A percentile compares a stretch with the other conserved stretches of the same genome.
Evolutionary conservation across 2,888 invertebrate species (phyloP).

Genomic region (Anticlea derivata): DNA sequence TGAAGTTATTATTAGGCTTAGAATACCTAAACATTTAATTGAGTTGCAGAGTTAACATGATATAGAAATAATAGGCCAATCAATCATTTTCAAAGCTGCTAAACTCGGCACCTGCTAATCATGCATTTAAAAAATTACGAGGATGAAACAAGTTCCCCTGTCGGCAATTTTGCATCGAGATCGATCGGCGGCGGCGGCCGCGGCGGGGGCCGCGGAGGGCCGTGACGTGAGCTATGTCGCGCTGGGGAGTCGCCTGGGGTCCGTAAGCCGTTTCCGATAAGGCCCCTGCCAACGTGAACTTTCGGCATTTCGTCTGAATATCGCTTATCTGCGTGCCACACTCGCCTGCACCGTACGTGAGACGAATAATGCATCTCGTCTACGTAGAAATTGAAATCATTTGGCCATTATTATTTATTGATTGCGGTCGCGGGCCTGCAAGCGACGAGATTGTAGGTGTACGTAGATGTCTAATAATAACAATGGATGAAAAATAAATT

Average conservation of each 20-base stretch:
- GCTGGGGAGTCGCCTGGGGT: constrained; percentile 81
- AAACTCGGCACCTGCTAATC: constrained; percentile 40
- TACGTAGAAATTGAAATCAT: constrained; percentile 74
- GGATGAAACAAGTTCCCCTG: constrained; percentile 69
- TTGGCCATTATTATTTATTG: constrained; percentile 66
- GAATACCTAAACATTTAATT: neutral
- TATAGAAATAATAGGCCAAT: constrained; percentile 18
- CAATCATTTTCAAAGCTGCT: constrained; percentile 35
- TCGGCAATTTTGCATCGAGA: constrained; percentile 78
- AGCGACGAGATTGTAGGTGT: neutral
- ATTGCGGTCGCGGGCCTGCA: constrained; percentile 38
- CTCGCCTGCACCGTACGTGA: constrained; percentile 73
- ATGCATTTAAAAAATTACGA: constrained; percentile 70
- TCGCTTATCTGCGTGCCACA: constrained; percentile 77
- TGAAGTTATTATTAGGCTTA: neutral
- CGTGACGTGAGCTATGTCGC: constrained; percentile 60
- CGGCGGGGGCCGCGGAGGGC: constrained; percentile 50
- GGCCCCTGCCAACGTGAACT: constrained; percentile 49
- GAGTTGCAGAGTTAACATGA: constrained; percentile 6
- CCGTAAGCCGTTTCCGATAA: constrained; percentile 84
- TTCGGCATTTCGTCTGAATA: constrained; percentile 64
- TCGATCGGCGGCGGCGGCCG: constrained; percentile 68
- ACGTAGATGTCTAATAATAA: no score
- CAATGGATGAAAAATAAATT: no score
- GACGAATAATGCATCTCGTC: constrained; percentile 72